Conservation (phyloP, 2,113 vertebrate genomes). For the Galeopterus variegatus region DNA sequence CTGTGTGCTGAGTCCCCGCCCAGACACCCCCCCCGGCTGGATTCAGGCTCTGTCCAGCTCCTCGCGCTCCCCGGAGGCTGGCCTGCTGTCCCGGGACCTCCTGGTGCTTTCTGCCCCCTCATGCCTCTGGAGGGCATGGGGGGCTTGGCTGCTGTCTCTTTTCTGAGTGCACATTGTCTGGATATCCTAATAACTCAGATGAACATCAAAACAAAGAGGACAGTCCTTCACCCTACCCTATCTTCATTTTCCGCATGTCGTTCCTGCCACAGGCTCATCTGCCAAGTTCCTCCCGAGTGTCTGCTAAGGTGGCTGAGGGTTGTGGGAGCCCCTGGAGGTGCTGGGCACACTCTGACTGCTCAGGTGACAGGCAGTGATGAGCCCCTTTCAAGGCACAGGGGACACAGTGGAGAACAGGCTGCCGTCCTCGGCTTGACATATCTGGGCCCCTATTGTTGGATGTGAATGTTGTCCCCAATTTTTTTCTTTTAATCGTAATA, state of each 20-base stretch:
- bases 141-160: neutral
- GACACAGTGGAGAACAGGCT: neutral
- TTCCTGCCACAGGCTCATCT: too few relatives aligned
- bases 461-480: accelerated
- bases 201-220: neutral
- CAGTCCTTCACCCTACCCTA: too few relatives aligned
- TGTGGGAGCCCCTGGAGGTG: accelerated
- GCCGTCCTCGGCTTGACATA: neutral
- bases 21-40: neutral
- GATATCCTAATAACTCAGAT: too few relatives aligned
- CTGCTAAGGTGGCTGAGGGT: too few relatives aligned
- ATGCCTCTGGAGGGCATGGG: neutral
- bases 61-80: neutral
- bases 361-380: accelerated
- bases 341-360: neutral
- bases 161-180: neutral
- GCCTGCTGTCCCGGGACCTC: neutral
- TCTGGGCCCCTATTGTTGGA: accelerated
- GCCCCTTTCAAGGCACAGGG: neutral
- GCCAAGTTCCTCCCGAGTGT: accelerated
- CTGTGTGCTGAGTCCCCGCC: neutral
- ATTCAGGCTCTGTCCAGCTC: accelerated
- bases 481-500: neutral
- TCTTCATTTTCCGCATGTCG: neutral
- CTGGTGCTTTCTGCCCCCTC: neutral